Evolutionary conservation across 2,113 vertebrate species (phyloP).

Genomic region (Caretta caretta): DNA sequence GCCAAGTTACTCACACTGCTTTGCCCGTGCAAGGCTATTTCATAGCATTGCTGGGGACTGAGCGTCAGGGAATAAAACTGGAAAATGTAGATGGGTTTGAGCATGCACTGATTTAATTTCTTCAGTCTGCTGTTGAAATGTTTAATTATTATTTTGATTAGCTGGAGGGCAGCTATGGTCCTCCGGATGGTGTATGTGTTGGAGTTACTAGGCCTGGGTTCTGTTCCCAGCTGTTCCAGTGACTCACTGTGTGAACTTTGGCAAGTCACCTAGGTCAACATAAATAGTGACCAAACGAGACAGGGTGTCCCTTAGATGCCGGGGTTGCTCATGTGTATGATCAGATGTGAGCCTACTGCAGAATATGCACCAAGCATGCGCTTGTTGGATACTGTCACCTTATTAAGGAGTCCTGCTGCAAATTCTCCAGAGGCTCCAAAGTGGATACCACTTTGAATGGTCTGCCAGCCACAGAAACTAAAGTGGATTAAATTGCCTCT

Average conservation of each 20-base stretch:
- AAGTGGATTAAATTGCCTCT: background rate
- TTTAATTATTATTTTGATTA: background rate
- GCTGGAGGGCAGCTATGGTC: fast-evolving
- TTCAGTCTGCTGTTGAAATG: background rate
- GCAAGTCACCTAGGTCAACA: background rate
- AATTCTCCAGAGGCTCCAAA: background rate
- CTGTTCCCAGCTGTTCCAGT: background rate
- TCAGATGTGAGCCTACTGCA: slow-evolving; percentile 11
- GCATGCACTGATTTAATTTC: fast-evolving
- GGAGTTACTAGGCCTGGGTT: background rate
- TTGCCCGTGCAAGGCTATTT: background rate
- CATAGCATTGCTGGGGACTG: background rate
- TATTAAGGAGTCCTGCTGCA: background rate
- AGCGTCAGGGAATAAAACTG: background rate
- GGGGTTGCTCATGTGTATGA: background rate
- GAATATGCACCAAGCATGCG: background rate
- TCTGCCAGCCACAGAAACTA: slow-evolving; percentile 1
- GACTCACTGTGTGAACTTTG: background rate
- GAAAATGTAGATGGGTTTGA: background rate
- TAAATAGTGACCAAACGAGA: background rate
- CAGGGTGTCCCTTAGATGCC: background rate
- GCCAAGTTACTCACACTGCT: background rate
- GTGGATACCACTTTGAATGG: slow-evolving; percentile 26
- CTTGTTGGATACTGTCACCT: background rate
- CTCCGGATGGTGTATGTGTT: background rate